Conservation (phyloP, 2,113 vertebrate genomes). For the Clarias magur region DNA sequence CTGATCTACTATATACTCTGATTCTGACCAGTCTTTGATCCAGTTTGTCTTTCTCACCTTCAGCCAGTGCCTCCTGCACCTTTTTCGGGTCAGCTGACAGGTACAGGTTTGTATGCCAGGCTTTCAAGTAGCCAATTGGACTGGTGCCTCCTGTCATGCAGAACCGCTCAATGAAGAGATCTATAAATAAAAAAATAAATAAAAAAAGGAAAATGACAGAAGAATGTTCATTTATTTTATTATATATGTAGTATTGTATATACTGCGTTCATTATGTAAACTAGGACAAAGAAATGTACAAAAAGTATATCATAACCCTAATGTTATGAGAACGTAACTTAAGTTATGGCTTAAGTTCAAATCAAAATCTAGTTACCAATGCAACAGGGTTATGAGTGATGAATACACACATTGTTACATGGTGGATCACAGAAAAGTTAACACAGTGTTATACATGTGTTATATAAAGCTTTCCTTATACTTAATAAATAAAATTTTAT, state of each 20-base stretch:
- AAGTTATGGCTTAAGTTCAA: too few species aligned
- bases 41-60: slow-evolving; percentile 78
- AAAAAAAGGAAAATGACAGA: neutral
- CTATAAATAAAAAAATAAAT: slow-evolving; percentile 73
- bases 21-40: neutral
- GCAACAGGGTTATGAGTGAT: too few species aligned
- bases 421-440: too few species aligned
- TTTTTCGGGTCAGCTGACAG: slow-evolving; percentile 92
- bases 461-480: too few species aligned
- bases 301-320: too few species aligned
- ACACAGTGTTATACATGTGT: too few species aligned
- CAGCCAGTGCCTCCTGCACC: slow-evolving; percentile 90
- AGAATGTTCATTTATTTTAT: too few species aligned
- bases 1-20: neutral
- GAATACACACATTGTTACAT: too few species aligned
- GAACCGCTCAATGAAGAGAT: slow-evolving; percentile 94
- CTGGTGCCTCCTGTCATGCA: slow-evolving; percentile 97
- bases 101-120: slow-evolving; percentile 96
- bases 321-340: too few species aligned
- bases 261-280: neutral
- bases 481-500: neutral
- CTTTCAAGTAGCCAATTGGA: slow-evolving; percentile 95
- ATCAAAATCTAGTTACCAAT: too few species aligned
- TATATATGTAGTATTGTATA: neutral
- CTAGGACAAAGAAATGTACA: neutral